Evolutionary conservation across 92 coral and sea anemone genomes (phyloP).

Genomic region (Blastomussa wellsi): DNA sequence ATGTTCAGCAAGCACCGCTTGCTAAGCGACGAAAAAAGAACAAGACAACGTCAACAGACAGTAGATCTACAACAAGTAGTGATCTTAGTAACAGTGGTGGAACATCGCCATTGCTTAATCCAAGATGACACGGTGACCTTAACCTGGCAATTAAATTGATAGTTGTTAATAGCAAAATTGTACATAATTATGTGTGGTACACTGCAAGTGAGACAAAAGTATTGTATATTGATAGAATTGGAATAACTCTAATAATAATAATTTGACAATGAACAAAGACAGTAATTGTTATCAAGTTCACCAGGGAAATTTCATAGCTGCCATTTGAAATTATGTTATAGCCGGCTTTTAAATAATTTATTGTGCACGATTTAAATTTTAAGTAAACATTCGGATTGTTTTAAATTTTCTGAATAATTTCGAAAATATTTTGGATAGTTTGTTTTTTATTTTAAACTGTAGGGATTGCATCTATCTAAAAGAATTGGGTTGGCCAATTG

Average conservation of each 20-base stretch:
- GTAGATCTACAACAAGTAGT: constrained; percentile 89
- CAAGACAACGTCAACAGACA: constrained; percentile 90
- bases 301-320: constrained; percentile 12
- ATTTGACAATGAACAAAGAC: background rate
- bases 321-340: background rate
- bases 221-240: background rate
- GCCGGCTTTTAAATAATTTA: background rate
- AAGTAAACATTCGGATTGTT: background rate
- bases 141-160: background rate
- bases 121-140: constrained; percentile 53
- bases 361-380: background rate
- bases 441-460: too few relatives aligned
- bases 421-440: too few relatives aligned
- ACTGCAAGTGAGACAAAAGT: constrained; percentile 32
- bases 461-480: too few relatives aligned
- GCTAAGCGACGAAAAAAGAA: constrained; percentile 97
- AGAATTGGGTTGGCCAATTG: too few relatives aligned
- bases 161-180: background rate
- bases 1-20: constrained; percentile 95
- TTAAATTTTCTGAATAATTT: background rate
- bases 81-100: constrained; percentile 84
- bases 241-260: background rate
- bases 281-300: background rate
- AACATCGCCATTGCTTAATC: constrained; percentile 70
- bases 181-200: constrained; percentile 49